Evolutionary conservation across 2,113 vertebrate genomes (phyloP).

Genomic region (Elachura formosa): DNA sequence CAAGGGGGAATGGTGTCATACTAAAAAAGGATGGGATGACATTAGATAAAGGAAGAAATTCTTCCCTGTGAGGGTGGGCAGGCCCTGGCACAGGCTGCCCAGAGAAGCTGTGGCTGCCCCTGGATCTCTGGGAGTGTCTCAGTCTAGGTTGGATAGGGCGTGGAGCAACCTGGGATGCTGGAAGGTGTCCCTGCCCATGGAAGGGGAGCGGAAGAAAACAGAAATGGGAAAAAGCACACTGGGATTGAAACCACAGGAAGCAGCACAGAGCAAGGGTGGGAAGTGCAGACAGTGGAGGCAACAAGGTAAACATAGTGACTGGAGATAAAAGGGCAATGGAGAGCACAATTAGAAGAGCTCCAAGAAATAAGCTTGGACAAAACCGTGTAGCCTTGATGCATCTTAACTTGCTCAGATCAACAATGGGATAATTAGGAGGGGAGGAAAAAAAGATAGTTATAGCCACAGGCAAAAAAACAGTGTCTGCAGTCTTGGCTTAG

Average conservation of each 20-base stretch:
- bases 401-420: not conserved
- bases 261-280: not conserved
- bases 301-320: not conserved
- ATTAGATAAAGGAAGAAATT: not conserved
- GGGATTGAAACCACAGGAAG: not conserved
- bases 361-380: not conserved
- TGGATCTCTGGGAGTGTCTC: not conserved
- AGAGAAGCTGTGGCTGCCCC: not conserved
- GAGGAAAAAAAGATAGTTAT: not conserved
- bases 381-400: accelerated
- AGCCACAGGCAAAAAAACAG: not conserved
- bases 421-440: not conserved
- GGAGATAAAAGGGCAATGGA: not conserved
- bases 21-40: not conserved
- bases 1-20: not conserved
- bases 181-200: accelerated
- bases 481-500: not conserved
- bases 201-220: too few relatives aligned
- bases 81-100: not conserved
- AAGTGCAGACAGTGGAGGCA: not conserved
- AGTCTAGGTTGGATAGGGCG: accelerated
- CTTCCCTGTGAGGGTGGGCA: accelerated
- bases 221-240: not conserved
- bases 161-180: not conserved
- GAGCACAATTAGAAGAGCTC: not conserved